These are phyloP conservation scores for Oncorhynchus tshawytscha DNA, from an alignment of 2,113 vertebrate genomes.

Conservation along the genomic window DNA sequence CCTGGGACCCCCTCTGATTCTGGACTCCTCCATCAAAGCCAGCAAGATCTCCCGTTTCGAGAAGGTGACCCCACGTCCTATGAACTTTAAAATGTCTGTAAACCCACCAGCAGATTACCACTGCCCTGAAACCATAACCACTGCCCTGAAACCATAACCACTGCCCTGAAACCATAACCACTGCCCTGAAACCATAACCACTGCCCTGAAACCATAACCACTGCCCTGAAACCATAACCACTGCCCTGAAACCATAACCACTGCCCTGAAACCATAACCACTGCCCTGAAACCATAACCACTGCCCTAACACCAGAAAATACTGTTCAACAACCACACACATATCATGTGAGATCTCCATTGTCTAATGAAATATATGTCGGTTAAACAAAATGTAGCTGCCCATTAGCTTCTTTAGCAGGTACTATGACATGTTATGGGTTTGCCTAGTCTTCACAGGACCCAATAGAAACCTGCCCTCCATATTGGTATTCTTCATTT, in stretches of 20 bases:
- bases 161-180: neutral
- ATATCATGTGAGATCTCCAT: neutral
- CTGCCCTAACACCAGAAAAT: neutral
- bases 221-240: neutral
- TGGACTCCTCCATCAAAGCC: conserved; percentile 81
- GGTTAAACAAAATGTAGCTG: too few species aligned
- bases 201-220: neutral
- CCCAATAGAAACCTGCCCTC: neutral
- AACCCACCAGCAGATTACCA: neutral
- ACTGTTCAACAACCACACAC: neutral
- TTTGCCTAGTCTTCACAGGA: neutral
- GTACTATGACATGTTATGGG: neutral
- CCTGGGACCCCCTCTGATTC: conserved; percentile 84
- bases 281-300: neutral
- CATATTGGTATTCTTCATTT: neutral
- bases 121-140: neutral
- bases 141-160: neutral
- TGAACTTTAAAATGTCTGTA: neutral
- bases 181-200: neutral
- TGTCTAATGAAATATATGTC: neutral
- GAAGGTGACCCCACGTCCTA: conserved; percentile 75
- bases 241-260: neutral
- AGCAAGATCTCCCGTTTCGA: conserved; percentile 90
- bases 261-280: neutral
- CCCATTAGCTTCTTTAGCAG: neutral